Evolutionary conservation across 2,113 vertebrate genomes (phyloP), one percentile per base, ranked within the genome.

Genomic region (Centrocercus urophasianus): DNA sequence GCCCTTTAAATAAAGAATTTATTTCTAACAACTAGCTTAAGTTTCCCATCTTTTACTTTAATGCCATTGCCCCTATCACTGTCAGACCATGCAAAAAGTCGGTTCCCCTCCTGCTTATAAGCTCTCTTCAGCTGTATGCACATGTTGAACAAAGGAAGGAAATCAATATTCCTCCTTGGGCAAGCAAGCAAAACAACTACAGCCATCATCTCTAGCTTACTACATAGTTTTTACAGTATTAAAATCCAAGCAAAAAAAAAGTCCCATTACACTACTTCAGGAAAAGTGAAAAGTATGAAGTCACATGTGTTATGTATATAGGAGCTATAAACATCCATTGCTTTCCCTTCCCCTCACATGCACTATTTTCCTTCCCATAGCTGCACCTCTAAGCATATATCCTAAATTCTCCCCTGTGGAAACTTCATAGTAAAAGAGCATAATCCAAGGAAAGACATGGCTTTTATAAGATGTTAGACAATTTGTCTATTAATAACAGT

Each of bases 401-500:
- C 30, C 28, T 19, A 2, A 8, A 59, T 2, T 7, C 20, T 16
- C 4, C 50, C 76, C 5, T n/a, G 30, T 22, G 13, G 32, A 73
- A 89, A 89, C 67, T 5, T 16, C 14, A 11, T 15, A 59, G 10
- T 7, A 28, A 43, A 60, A 86, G 4, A 42, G 61, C 14, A 2
- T 48, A 80, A 59, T 87, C 12, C 38, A 45, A 38, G 32, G 38
- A 83, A 83, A 89, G 60, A 50, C 14, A 24, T 17, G 54, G 64
- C 14, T 87, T 89, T 80, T 79, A 50, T 42, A 73, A 59, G 59
- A 83, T 12, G 30, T 28, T 74, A 85, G 52, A 77, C 38, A 70
- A 71, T 87, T 59, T 89, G 72, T 42, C 54, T 92, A 73, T 91
- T 93, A 90, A 79, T 64, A 87, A 87, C 64, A 60, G 32, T 85